Conservation (phyloP, 1,140 invertebrate genomes). For the Ips nitidus region DNA sequence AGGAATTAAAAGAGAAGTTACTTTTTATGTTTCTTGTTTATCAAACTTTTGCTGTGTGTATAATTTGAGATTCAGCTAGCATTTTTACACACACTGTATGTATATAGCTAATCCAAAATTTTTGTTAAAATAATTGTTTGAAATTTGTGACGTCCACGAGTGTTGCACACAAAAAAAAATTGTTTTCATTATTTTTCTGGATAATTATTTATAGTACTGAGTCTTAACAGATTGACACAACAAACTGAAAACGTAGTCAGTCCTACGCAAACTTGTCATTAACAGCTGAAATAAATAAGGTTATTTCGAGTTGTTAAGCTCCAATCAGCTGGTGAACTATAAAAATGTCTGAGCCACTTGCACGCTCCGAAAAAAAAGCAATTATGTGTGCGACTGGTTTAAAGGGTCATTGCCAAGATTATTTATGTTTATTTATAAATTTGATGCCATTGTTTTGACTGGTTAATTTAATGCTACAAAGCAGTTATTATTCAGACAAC, state of each 20-base stretch:
- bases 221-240: too few relatives aligned
- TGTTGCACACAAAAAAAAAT: too few relatives aligned
- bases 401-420: conserved; percentile 32
- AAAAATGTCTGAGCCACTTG: conserved; percentile 42
- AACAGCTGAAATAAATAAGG: conserved; percentile 38
- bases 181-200: too few relatives aligned
- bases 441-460: conserved; percentile 19
- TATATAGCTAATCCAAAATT: too few relatives aligned
- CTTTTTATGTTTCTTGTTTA: too few relatives aligned
- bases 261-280: background rate
- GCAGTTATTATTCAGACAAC: background rate
- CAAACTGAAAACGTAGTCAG: background rate
- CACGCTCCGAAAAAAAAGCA: conserved; percentile 26
- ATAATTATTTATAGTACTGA: too few relatives aligned
- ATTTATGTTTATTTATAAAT: conserved; percentile 26
- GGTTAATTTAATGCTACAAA: background rate
- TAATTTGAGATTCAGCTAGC: too few relatives aligned
- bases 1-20: background rate
- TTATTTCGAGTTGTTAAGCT: conserved; percentile 40
- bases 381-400: conserved; percentile 19
- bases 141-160: too few relatives aligned
- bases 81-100: too few relatives aligned
- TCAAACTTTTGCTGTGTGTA: too few relatives aligned
- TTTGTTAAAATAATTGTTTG: too few relatives aligned
- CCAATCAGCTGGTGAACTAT: conserved; percentile 41